phyloP scores from a whole-genome alignment of 1,140 invertebrate genomes.

The Aphelinus atriplicis region DNA sequence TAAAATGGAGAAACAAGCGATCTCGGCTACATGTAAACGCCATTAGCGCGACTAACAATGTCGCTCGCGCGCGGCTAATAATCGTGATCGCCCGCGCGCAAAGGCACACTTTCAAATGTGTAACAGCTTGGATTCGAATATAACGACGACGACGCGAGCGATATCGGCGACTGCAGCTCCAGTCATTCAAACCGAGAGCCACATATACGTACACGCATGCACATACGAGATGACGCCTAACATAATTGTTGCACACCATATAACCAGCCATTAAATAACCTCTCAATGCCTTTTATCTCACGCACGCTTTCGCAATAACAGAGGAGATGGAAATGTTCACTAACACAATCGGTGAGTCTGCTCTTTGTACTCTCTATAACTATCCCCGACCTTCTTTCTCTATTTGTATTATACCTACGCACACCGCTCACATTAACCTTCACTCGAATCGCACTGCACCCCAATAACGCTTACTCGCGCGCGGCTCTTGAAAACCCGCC shows the following conservation, averaged over 20 bases:
- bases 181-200: too few relatives aligned
- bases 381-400: too few relatives aligned
- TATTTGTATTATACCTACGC: too few relatives aligned
- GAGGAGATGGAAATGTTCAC: constrained; percentile 62
- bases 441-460: too few relatives aligned
- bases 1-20: constrained; percentile 19
- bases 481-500: too few relatives aligned
- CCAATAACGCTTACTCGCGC: too few relatives aligned
- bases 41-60: constrained; percentile 10
- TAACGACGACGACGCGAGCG: background rate
- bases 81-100: constrained; percentile 14
- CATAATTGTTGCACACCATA: constrained; percentile 20
- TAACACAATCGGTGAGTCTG: constrained; percentile 61
- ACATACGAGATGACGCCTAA: constrained; percentile 8
- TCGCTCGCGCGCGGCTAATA: constrained; percentile 1
- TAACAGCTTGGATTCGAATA: constrained; percentile 22
- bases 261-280: constrained; percentile 34
- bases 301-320: constrained; percentile 60
- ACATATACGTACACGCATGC: background rate
- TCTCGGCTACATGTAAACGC: constrained; percentile 10
- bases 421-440: too few relatives aligned
- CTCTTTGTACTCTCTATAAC: constrained; percentile 46
- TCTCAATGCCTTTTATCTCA: constrained; percentile 47
- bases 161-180: too few relatives aligned
- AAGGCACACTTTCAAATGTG: constrained; percentile 22